These are phyloP conservation scores for Sympetrum striolatum DNA, from an alignment of 2,888 invertebrate species.

Conservation along the genomic window DNA sequence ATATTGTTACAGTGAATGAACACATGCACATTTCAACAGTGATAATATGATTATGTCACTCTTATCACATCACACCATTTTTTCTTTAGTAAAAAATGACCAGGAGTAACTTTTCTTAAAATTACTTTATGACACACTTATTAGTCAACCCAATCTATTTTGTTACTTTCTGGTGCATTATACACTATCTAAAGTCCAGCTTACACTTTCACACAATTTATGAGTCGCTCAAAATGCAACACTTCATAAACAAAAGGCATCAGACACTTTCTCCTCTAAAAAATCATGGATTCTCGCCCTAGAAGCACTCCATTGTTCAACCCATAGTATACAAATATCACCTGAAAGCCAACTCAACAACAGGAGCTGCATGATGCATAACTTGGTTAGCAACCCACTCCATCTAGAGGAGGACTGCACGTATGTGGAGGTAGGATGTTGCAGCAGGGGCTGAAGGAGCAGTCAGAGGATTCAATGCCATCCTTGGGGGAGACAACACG, in stretches of 20 bases:
- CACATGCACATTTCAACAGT: not conserved
- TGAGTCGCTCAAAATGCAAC: not conserved
- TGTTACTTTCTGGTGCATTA: not conserved
- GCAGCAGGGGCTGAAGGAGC: slow-evolving; percentile 51
- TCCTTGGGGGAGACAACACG: slow-evolving; percentile 61
- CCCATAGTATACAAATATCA: not conserved
- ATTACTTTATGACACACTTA: not conserved
- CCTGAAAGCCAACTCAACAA: not conserved
- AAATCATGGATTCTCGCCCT: not conserved
- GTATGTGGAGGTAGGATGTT: slow-evolving; percentile 70
- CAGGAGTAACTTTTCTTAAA: not conserved
- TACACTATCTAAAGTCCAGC: not conserved
- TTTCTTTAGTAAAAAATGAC: not conserved
- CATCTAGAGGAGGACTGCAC: slow-evolving; percentile 70
- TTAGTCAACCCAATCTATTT: not conserved
- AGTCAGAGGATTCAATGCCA: slow-evolving; percentile 54
- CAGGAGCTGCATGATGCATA: not conserved
- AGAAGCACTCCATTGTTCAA: not conserved
- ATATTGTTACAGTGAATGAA: not conserved
- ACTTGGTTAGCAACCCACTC: slow-evolving; percentile 9
- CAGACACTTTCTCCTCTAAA: not conserved
- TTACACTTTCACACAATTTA: not conserved
- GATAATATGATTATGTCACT: not conserved
- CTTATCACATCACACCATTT: not conserved
- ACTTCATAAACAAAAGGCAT: not conserved